phyloP scores from a whole-genome alignment of 2,113 vertebrate genomes.

The Neoarius graeffei region DNA sequence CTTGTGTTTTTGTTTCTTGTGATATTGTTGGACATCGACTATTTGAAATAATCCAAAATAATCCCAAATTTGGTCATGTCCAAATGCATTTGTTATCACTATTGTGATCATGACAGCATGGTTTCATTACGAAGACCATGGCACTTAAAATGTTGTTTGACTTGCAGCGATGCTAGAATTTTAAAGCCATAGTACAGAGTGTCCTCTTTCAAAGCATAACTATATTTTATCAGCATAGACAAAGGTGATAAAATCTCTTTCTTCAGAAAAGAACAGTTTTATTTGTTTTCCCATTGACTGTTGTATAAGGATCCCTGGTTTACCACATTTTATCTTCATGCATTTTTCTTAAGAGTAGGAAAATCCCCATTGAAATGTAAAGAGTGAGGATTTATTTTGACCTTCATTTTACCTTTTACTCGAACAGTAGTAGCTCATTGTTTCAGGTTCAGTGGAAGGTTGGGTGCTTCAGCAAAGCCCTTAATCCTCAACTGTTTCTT shows the following conservation, averaged over 20 bases:
- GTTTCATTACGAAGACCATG: background rate
- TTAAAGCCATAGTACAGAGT: slow-evolving; percentile 10
- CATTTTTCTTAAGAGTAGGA: background rate
- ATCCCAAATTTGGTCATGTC: background rate
- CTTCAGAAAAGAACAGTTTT: background rate
- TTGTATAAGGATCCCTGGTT: background rate
- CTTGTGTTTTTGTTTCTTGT: background rate
- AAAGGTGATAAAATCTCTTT: slow-evolving; percentile 5
- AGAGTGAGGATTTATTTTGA: background rate
- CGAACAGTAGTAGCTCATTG: background rate
- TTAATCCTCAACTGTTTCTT: background rate
- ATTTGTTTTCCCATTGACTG: background rate
- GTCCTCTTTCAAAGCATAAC: background rate
- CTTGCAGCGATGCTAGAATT: background rate
- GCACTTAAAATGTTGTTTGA: background rate
- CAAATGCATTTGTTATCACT: background rate
- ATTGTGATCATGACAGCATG: background rate
- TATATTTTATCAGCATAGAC: background rate
- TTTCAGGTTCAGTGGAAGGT: background rate
- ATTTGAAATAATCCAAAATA: background rate
- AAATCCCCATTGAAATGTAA: slow-evolving; percentile 7
- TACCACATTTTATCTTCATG: slow-evolving; percentile 2
- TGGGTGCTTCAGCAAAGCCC: background rate
- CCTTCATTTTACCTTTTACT: background rate
- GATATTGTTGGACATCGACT: background rate